Evolutionary conservation across 2,888 invertebrate genomes (phyloP).

Genomic region (Lycaena phlaeas): DNA sequence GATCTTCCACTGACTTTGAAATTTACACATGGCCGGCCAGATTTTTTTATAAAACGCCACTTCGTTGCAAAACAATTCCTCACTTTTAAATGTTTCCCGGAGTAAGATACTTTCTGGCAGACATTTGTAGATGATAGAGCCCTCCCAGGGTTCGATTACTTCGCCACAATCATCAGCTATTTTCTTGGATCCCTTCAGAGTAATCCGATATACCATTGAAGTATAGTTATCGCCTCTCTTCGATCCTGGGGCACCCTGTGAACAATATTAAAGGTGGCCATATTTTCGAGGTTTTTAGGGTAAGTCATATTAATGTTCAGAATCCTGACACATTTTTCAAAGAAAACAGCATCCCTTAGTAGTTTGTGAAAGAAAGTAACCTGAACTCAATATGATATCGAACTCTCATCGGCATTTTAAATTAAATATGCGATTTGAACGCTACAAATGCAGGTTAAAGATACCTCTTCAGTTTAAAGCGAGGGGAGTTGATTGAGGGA

Average conservation of each 20-base stretch:
- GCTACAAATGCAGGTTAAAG: neutral
- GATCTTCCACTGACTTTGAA: conserved; percentile 65
- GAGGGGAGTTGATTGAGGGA: neutral
- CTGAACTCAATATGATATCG: neutral
- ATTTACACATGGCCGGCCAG: conserved; percentile 76
- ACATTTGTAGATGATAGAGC: conserved; percentile 80
- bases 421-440: too few species aligned
- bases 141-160: conserved; percentile 71
- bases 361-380: neutral
- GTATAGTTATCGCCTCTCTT: conserved; percentile 84
- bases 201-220: conserved; percentile 79
- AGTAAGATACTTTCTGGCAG: conserved; percentile 76
- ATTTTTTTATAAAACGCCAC: conserved; percentile 81
- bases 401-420: too few species aligned
- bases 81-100: conserved; percentile 81
- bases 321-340: too few species aligned
- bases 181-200: conserved; percentile 66
- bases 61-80: conserved; percentile 80
- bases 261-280: too few species aligned
- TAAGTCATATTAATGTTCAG: too few species aligned
- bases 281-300: too few species aligned
- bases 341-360: too few species aligned
- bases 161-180: conserved; percentile 37
- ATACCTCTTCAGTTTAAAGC: neutral
- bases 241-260: conserved; percentile 78